Base-by-base conservation (phyloP, 2,113 vertebrate genomes). In the Dermatemys mawii region DNA sequence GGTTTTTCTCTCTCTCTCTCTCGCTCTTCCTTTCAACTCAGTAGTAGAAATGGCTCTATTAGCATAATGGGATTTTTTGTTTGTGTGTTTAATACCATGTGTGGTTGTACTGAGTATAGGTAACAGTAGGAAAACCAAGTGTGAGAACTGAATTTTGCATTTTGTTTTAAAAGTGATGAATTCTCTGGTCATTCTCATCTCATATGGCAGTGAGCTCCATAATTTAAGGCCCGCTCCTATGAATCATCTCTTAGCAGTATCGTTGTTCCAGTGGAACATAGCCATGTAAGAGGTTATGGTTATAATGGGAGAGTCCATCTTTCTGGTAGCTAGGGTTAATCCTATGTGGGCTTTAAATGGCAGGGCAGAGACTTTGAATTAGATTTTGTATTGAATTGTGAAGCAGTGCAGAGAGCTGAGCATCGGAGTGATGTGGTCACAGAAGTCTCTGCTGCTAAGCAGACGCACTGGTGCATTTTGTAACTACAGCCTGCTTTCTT, bases 341-440 rank as follows among this genome's bases (percentile, higher is more conserved):
- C 51, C 29, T 35, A 27, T 55, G 54, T 46, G 70, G 84, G 14
- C 26, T 87, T 83, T 84, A 88, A 84, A 78, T 81, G 44, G 53
- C 75, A 6, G 85, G 51, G 49, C 41, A 26, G 41, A 27, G 38
- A 75, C 24, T 41, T 46, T 75, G 22, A 75, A 6, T 5, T 38
- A 41, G 70, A 41, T 24, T 4, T 88, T 86, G 0, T 0, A 13
- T 81, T 41, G 46, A 0, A 1, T n/a, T 0, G 1, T 6, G 73
- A 87, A 50, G n/a, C 12, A 38, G 9, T 1, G 46, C 49, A 11
- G 78, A 78, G 55, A 32, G 2, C 2, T 55, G 73, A 27, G 78
- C 24, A 22, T 2, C 79, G 78, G 88, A 63, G 81, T 21, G 70
- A 50, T 70, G 44, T 48, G 26, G 6, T 9, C 50, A 44, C 2